phyloP scores from a whole-genome alignment of 2,888 invertebrate species.

The Microctonus hyperodae region DNA sequence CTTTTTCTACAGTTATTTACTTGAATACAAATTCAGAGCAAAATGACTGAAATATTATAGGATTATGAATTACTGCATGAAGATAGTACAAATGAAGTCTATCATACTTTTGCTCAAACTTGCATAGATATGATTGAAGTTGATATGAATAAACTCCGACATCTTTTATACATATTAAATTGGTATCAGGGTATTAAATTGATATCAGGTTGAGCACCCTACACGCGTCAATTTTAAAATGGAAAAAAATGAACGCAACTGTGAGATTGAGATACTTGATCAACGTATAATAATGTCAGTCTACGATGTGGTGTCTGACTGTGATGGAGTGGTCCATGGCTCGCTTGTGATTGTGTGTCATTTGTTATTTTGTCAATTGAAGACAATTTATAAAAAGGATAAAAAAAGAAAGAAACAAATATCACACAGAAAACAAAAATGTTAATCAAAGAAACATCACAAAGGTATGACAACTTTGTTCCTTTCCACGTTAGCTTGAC shows the following conservation, averaged over 20 bases:
- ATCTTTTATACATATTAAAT: background rate
- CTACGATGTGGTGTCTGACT: constrained; percentile 57
- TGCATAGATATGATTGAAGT: too few species aligned
- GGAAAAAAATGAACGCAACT: background rate
- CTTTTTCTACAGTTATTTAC: too few species aligned
- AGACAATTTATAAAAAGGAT: constrained; percentile 39
- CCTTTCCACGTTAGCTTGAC: constrained; percentile 9
- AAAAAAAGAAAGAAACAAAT: background rate
- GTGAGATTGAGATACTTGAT: constrained; percentile 7
- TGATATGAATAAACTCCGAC: too few species aligned
- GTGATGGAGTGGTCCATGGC: constrained; percentile 47
- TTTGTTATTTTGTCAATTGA: constrained; percentile 44
- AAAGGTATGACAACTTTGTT: constrained; percentile 60
- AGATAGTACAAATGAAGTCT: too few species aligned
- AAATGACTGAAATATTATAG: too few species aligned
- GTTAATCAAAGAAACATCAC: constrained; percentile 61
- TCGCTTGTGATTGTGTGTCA: constrained; percentile 48
- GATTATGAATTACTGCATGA: too few species aligned
- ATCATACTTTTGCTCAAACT: too few species aligned
- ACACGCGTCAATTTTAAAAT: background rate
- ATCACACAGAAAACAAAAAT: constrained; percentile 43
- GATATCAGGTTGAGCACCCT: background rate
- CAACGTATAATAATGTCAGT: constrained; percentile 49
- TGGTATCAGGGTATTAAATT: background rate
- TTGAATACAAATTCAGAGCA: too few species aligned